Evolutionary conservation across 2,797 vertebrate genomes (phyloP).

Genomic region (Sciaenops ocellatus): DNA sequence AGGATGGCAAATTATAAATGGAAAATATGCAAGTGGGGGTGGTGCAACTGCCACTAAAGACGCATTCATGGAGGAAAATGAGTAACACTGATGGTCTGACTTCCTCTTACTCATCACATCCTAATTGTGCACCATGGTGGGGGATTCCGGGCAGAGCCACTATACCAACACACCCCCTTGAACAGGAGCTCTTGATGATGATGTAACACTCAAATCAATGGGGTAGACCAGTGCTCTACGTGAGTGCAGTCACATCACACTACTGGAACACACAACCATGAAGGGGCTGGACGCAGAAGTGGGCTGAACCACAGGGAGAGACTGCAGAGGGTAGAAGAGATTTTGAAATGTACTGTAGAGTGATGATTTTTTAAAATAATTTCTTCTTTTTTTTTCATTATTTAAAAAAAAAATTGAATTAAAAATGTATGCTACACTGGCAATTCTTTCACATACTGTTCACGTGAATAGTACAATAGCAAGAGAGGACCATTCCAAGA

Average conservation of each 20-base stretch:
- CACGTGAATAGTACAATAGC: not conserved
- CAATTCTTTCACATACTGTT: not conserved
- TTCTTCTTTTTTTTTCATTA: not conserved
- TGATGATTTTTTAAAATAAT: too few species aligned
- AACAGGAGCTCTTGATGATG: conserved; percentile 45
- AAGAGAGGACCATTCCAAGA: not conserved
- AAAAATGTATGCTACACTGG: not conserved
- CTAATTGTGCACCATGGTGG: conserved; percentile 25
- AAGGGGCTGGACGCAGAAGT: conserved; percentile 8
- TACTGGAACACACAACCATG: conserved; percentile 33
- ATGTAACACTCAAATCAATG: conserved; percentile 66
- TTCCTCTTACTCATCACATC: conserved; percentile 47
- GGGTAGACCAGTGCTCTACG: conserved; percentile 66
- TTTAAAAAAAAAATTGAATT: not conserved
- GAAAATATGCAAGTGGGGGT: not conserved
- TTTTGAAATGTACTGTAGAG: not conserved
- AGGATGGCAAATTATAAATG: not conserved
- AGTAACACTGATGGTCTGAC: not conserved
- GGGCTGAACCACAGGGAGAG: conserved; percentile 39
- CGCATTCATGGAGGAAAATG: conserved; percentile 1
- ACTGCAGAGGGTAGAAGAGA: conserved; percentile 33
- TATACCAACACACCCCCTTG: conserved; percentile 21
- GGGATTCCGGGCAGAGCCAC: conserved; percentile 45
- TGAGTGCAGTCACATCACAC: conserved; percentile 77
- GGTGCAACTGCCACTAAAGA: not conserved